Conservation (phyloP, 1,140 invertebrate genomes). For the Drosophila willistoni region DNA sequence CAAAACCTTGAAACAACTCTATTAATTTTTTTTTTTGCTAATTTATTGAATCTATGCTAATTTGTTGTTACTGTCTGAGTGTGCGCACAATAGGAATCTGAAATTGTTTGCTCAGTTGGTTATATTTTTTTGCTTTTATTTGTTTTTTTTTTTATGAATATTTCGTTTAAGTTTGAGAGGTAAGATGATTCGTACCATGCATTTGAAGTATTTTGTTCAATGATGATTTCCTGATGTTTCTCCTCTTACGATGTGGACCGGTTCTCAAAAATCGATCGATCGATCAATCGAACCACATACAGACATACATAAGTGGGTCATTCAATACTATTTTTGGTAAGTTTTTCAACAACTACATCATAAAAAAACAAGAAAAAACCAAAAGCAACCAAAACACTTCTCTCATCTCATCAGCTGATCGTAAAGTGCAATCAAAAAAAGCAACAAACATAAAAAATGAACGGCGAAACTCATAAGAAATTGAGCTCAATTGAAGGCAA, state of each 20-base stretch:
- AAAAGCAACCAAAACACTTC: not conserved
- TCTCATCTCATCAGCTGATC: slow-evolving; percentile 58
- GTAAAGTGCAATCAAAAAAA: slow-evolving; percentile 52
- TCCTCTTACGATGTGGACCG: slow-evolving; percentile 57
- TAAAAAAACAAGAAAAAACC: not conserved
- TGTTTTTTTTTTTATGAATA: slow-evolving; percentile 35
- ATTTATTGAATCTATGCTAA: slow-evolving; percentile 71
- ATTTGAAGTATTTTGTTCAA: slow-evolving; percentile 8
- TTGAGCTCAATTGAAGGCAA: slow-evolving; percentile 77
- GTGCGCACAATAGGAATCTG: slow-evolving; percentile 45
- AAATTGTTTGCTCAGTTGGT: slow-evolving; percentile 65
- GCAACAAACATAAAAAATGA: slow-evolving; percentile 13
- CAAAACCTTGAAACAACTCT: slow-evolving; percentile 55
- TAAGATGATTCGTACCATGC: slow-evolving; percentile 6
- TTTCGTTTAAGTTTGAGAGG: slow-evolving; percentile 24
- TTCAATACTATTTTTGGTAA: slow-evolving; percentile 30
- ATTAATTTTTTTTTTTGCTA: slow-evolving; percentile 52
- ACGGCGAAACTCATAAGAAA: slow-evolving; percentile 45
- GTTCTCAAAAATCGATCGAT: slow-evolving; percentile 58
- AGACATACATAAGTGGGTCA: slow-evolving; percentile 58
- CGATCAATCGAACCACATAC: slow-evolving; percentile 24
- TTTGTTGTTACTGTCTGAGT: slow-evolving; percentile 15
- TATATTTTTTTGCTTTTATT: slow-evolving; percentile 32
- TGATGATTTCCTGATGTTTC: slow-evolving; percentile 12
- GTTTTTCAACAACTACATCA: slow-evolving; percentile 19